A percentile compares a stretch with the other conserved stretches of the same genome.
Evolutionary conservation across 2,113 vertebrate genomes (phyloP).

Genomic region (Cavia aperea): DNA sequence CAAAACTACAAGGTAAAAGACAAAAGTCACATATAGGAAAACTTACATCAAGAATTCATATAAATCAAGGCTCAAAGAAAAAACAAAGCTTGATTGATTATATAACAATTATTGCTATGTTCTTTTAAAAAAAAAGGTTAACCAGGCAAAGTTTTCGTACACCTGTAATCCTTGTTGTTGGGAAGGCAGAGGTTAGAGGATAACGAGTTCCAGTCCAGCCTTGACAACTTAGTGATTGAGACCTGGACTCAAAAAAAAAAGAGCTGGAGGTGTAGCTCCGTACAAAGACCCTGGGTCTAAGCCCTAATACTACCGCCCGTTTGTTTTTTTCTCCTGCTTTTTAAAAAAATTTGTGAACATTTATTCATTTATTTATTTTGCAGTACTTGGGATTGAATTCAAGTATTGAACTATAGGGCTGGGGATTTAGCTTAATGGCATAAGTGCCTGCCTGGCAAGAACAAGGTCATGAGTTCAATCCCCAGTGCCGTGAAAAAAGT

Average conservation of each 20-base stretch:
- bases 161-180: background rate
- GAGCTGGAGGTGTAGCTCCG: background rate
- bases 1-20: constrained; percentile 18
- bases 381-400: background rate
- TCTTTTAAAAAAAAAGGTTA: constrained; percentile 10
- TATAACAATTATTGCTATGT: background rate
- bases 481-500: too few relatives aligned
- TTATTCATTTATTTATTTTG: background rate
- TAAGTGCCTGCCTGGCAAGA: too few relatives aligned
- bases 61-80: constrained; percentile 5
- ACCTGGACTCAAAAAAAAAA: background rate
- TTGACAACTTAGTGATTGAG: background rate
- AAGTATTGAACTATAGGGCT: background rate
- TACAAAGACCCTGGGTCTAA: background rate
- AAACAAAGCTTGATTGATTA: constrained; percentile 18
- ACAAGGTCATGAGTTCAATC: too few relatives aligned
- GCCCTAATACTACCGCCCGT: background rate
- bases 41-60: constrained; percentile 30
- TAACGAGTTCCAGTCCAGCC: background rate
- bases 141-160: background rate
- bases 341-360: background rate
- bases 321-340: background rate
- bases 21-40: constrained; percentile 38
- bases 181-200: background rate
- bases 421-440: too few relatives aligned